Evolutionary conservation across 2,888 invertebrate species (phyloP).

Genomic region (Cyrtodaria siliqua): DNA sequence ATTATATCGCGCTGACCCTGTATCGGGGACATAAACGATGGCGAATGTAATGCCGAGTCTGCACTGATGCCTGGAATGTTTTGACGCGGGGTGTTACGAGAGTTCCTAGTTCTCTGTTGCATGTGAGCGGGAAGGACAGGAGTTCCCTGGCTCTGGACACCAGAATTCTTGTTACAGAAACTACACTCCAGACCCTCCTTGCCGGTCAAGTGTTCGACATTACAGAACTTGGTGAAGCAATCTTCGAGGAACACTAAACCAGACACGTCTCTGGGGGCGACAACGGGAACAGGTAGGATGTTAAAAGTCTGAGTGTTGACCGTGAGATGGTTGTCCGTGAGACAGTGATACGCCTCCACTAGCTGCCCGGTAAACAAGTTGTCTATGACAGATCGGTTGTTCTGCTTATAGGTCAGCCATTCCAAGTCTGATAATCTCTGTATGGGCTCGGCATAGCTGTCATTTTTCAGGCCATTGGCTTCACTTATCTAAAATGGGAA

Average conservation of each 20-base stretch:
- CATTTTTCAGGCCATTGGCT: constrained; percentile 80
- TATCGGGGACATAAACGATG: constrained; percentile 77
- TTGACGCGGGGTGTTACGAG: constrained; percentile 14
- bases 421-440: constrained; percentile 84
- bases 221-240: constrained; percentile 83
- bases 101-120: constrained; percentile 7
- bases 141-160: not conserved
- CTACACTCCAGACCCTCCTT: constrained; percentile 74
- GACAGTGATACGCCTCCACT: constrained; percentile 81
- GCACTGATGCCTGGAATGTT: constrained; percentile 29
- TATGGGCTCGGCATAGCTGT: constrained; percentile 83
- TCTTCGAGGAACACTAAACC: constrained; percentile 80
- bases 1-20: constrained; percentile 58
- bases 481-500: constrained; percentile 80
- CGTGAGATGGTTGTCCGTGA: constrained; percentile 79
- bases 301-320: constrained; percentile 83
- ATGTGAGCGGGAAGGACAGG: not conserved
- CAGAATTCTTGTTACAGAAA: constrained; percentile 43
- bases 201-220: constrained; percentile 79
- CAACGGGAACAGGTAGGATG: constrained; percentile 83
- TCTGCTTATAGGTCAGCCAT: constrained; percentile 84
- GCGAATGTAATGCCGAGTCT: constrained; percentile 63
- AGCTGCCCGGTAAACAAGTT: constrained; percentile 83
- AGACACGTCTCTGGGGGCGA: constrained; percentile 72
- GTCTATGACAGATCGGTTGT: constrained; percentile 81